Conservation (phyloP, 1,140 invertebrate genomes). For the Drosophila bocki region DNA sequence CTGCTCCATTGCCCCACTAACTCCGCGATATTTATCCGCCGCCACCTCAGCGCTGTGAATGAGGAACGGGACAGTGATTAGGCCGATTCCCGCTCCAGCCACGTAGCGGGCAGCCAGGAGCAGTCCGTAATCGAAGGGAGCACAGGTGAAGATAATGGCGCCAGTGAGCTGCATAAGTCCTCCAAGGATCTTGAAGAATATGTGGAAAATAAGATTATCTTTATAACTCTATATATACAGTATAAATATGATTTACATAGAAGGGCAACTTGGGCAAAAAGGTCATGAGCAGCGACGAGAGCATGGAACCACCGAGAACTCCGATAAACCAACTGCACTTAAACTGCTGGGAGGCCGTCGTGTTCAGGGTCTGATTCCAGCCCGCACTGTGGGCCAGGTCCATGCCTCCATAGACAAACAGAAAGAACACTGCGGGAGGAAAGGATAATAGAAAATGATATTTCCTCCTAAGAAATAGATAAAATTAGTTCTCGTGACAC, state of each 20-base stretch:
- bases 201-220: neutral
- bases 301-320: slow-evolving; percentile 54
- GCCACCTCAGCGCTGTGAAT: slow-evolving; percentile 67
- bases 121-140: slow-evolving; percentile 48
- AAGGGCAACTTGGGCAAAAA: slow-evolving; percentile 52
- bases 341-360: slow-evolving; percentile 35
- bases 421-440: slow-evolving; percentile 11
- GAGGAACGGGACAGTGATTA: slow-evolving; percentile 60
- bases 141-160: slow-evolving; percentile 62
- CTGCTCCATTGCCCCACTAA: slow-evolving; percentile 53
- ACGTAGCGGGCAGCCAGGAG: slow-evolving; percentile 67
- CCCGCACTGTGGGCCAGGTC: slow-evolving; percentile 66
- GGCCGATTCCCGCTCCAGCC: slow-evolving; percentile 62
- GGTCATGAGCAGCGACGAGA: slow-evolving; percentile 34
- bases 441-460: neutral
- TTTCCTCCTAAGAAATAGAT: neutral
- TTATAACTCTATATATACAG: neutral
- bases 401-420: slow-evolving; percentile 69
- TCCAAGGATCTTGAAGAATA: slow-evolving; percentile 21
- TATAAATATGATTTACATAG: slow-evolving; percentile 45
- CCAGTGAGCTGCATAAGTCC: slow-evolving; percentile 45
- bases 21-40: slow-evolving; percentile 41
- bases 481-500: neutral
- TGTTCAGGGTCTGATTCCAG: slow-evolving; percentile 57
- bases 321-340: slow-evolving; percentile 72